Evolutionary conservation across 1,140 invertebrate genomes (phyloP).

Genomic region (Sarcophaga bullata): DNA sequence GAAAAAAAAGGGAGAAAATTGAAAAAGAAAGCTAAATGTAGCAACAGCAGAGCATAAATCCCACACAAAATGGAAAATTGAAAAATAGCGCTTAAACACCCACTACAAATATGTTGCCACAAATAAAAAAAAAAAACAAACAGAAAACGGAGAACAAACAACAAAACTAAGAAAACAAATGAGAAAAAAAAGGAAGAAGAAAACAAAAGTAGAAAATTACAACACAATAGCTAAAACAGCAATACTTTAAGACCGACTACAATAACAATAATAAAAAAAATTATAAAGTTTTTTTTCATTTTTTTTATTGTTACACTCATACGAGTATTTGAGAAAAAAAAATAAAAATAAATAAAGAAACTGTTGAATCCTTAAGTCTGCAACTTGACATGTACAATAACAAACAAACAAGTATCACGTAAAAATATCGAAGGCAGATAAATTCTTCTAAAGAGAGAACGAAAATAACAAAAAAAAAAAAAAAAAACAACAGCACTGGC

Average conservation of each 20-base stretch:
- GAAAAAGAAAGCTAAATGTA: too few relatives aligned
- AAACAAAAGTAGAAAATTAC: neutral
- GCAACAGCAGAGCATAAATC: neutral
- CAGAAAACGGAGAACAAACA: neutral
- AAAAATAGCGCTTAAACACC: slow-evolving; percentile 11
- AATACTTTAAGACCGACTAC: too few relatives aligned
- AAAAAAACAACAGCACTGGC: neutral
- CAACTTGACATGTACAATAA: neutral
- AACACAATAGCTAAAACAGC: neutral
- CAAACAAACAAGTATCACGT: neutral
- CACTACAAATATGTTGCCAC: slow-evolving; percentile 23
- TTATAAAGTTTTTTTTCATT: too few relatives aligned
- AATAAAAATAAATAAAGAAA: neutral
- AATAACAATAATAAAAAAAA: too few relatives aligned
- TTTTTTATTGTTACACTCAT: too few relatives aligned
- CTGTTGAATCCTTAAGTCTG: slow-evolving; percentile 26
- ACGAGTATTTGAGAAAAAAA: too few relatives aligned
- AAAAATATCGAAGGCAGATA: neutral
- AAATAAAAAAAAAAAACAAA: neutral
- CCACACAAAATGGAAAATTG: slow-evolving; percentile 24
- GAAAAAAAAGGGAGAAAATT: neutral
- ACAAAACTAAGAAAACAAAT: neutral
- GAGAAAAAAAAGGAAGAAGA: neutral
- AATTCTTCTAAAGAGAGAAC: too few relatives aligned
- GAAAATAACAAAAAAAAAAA: neutral